Base-by-base conservation (phyloP, 2,797 vertebrate species). In the Bucorvus abyssinicus region DNA sequence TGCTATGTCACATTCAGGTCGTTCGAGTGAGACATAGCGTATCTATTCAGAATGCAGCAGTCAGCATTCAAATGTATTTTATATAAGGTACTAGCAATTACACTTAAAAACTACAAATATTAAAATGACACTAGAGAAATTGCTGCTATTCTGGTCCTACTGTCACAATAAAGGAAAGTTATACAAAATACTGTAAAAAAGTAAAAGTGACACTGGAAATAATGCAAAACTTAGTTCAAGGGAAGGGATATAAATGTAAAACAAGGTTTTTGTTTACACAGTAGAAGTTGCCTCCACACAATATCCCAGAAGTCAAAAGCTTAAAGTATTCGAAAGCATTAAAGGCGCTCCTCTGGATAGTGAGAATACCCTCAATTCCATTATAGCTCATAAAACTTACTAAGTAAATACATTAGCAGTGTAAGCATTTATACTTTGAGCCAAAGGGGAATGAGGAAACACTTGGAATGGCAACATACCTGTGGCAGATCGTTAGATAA, bases 1-100 rank as follows among this genome's bases (percentile, higher is more conserved):
- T 84, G 36, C 30, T 63, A 1, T 60, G 49, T 67, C 19, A 23
- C 6, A 10, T 57, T 89, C 1, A 0, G 52, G 55, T 14, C 1
- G 21, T 38, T 64, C 82, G 8, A 42, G 6, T 52, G 47, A 84
- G 42, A 61, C 26, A 32, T 2, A 24, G 6, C 5, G 6, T 27
- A 32, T 14, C 47, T 85, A 47, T 74, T 70, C 22, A 45, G 53
- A 70, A 49, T 34, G 30, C 44, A 52, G 14, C n/a, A 38, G 16
- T 36, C 32, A 55, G 18, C n/a, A 49, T 29, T 42, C 18, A 7
- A 70, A 42, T 7, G 3, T 55, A 23, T 60, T 78, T 77, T 60
- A 27, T 40, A 19, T 14, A 29, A 29, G 0, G 1, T 40, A 36
- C 7, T n/a, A 76, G 44, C 20, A 65, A 15, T 61, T 57, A 76